A percentile compares a stretch with the other conserved stretches of the same genome.
Evolutionary conservation across 2,797 vertebrate species (phyloP).

Genomic region (Sebastes umbrosus): DNA sequence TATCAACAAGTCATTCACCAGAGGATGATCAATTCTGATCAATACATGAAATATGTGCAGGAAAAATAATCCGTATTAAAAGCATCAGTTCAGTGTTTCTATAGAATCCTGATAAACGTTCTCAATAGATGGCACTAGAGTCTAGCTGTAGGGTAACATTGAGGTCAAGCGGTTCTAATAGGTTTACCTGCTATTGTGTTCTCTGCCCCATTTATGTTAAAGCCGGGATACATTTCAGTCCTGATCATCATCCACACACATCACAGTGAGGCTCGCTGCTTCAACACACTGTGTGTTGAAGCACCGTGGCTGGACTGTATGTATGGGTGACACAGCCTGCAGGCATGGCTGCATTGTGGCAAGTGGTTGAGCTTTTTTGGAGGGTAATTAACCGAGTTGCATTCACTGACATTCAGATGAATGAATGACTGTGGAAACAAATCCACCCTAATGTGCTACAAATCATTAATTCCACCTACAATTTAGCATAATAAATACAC

Average conservation of each 20-base stretch:
- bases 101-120: slow-evolving; percentile 67
- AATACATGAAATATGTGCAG: not conserved
- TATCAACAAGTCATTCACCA: slow-evolving; percentile 59
- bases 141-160: slow-evolving; percentile 88
- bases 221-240: slow-evolving; percentile 13
- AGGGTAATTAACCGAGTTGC: slow-evolving; percentile 20
- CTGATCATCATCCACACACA: slow-evolving; percentile 2
- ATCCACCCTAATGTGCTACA: slow-evolving; percentile 8
- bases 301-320: not conserved
- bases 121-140: slow-evolving; percentile 98
- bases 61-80: not conserved
- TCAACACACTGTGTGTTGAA: not conserved
- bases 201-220: slow-evolving; percentile 11
- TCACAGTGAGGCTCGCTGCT: not conserved
- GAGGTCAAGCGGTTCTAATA: slow-evolving; percentile 79
- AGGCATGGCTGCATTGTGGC: slow-evolving; percentile 20
- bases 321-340: slow-evolving; percentile 5
- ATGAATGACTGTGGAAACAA: slow-evolving; percentile 15
- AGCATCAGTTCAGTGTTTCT: slow-evolving; percentile 35
- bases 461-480: slow-evolving; percentile 47
- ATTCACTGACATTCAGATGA: slow-evolving; percentile 37
- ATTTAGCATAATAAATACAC: slow-evolving; percentile 41
- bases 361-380: slow-evolving; percentile 5
- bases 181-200: slow-evolving; percentile 50
- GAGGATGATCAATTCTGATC: not conserved